phyloP scores from a whole-genome alignment of 2,113 vertebrate genomes.

The Varanus salvator region DNA sequence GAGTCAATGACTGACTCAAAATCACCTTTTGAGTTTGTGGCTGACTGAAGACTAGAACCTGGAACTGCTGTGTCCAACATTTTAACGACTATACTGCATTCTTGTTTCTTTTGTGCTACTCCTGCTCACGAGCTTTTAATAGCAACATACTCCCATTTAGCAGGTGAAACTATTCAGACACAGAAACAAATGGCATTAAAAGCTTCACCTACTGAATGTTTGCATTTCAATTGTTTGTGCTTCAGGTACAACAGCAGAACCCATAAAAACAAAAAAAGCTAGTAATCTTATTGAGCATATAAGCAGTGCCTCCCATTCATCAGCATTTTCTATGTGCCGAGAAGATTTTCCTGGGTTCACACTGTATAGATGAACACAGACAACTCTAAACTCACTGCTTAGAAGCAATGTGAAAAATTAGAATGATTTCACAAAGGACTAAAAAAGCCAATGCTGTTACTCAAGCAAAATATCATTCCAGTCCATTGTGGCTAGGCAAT shows the following conservation, averaged over 20 bases:
- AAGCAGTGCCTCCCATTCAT: background rate
- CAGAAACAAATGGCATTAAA: background rate
- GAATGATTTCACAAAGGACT: background rate
- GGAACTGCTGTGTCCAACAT: too few species aligned
- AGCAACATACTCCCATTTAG: background rate
- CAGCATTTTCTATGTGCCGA: background rate
- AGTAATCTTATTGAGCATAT: background rate
- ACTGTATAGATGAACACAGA: background rate
- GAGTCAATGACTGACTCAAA: too few species aligned
- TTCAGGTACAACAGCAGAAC: background rate
- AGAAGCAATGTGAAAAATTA: background rate
- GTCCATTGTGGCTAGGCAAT: constrained; percentile 19
- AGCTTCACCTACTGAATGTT: background rate
- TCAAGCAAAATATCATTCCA: background rate
- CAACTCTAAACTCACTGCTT: background rate
- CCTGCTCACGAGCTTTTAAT: background rate
- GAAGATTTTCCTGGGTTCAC: background rate
- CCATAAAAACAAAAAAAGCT: background rate
- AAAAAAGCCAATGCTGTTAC: background rate
- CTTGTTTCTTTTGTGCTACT: too few species aligned
- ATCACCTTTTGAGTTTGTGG: too few species aligned
- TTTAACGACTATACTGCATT: too few species aligned
- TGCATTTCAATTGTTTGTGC: background rate
- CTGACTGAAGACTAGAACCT: too few species aligned
- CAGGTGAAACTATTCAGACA: background rate